Percentiles rank a stretch among this genome's conserved stretches.
phyloP scores from a whole-genome alignment of 2,888 invertebrate genomes.

The Amiota communis region DNA sequence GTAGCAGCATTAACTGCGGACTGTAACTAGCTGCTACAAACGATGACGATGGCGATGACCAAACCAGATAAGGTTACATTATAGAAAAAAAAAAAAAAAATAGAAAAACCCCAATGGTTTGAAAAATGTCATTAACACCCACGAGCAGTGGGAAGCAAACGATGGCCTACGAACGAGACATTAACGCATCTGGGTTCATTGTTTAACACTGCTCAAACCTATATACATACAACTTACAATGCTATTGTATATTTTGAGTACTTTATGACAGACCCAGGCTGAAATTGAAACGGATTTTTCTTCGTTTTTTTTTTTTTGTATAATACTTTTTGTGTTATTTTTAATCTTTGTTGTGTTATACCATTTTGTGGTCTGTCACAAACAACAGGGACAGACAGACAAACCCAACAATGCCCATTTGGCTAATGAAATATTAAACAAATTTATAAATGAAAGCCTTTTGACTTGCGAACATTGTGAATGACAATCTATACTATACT shows the following conservation, averaged over 20 bases:
- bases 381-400: conserved; percentile 47
- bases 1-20: not conserved
- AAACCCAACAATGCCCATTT: conserved; percentile 58
- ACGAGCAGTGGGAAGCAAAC: not conserved
- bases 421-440: conserved; percentile 70
- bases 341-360: not conserved
- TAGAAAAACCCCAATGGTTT: not conserved
- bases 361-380: conserved; percentile 9
- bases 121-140: conserved; percentile 29
- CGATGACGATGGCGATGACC: conserved; percentile 47
- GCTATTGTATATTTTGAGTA: no score
- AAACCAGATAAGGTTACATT: conserved; percentile 54
- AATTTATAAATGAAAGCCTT: conserved; percentile 71
- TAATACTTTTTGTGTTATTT: not conserved
- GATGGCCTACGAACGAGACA: not conserved
- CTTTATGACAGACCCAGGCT: no score
- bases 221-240: no score
- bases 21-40: not conserved
- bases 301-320: no score
- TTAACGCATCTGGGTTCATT: no score
- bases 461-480: conserved; percentile 17
- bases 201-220: no score
- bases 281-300: no score
- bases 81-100: not conserved
- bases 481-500: no score